Percentiles rank a stretch among this genome's conserved stretches.
Evolutionary conservation across 2,797 vertebrate genomes (phyloP).

Genomic region (Apogon hyalosoma): DNA sequence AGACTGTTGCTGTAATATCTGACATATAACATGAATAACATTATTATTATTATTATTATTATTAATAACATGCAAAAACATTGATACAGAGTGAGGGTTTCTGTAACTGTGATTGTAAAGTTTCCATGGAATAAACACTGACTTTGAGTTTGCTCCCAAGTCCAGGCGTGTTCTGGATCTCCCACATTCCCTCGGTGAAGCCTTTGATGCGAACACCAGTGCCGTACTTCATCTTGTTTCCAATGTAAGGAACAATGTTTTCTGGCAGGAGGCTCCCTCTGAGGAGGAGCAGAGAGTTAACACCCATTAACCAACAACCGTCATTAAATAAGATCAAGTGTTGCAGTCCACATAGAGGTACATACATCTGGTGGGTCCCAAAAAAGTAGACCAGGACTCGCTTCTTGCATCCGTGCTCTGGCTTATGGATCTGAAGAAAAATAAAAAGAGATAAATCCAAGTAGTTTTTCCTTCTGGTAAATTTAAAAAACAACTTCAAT

Average conservation of each 20-base stretch:
- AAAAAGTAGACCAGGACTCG: constrained; percentile 74
- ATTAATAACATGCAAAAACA: too few relatives aligned
- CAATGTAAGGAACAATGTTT: constrained; percentile 63
- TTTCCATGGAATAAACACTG: not conserved
- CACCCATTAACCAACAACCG: not conserved
- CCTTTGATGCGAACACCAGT: constrained; percentile 72
- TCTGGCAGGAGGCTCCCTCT: constrained; percentile 56
- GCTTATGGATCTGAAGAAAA: constrained; percentile 67
- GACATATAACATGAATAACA: too few relatives aligned
- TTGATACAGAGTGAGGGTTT: too few relatives aligned
- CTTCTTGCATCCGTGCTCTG: constrained; percentile 51
- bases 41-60: too few relatives aligned
- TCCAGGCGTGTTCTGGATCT: constrained; percentile 78
- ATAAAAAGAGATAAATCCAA: not conserved
- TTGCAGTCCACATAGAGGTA: rapidly evolving
- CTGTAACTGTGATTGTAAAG: not conserved
- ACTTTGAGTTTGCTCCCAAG: constrained; percentile 69
- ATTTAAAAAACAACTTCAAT: too few relatives aligned
- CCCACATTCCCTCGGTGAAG: constrained; percentile 79
- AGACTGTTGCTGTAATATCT: too few relatives aligned
- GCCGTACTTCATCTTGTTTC: constrained; percentile 76
- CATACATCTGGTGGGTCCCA: constrained; percentile 79
- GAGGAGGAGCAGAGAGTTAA: not conserved
- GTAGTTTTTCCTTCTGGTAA: not conserved
- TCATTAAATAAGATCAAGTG: rapidly evolving